A percentile compares a stretch with the other conserved stretches of the same genome.
Evolutionary conservation across 1,140 invertebrate genomes (phyloP).

Genomic region (Drosophila miranda): DNA sequence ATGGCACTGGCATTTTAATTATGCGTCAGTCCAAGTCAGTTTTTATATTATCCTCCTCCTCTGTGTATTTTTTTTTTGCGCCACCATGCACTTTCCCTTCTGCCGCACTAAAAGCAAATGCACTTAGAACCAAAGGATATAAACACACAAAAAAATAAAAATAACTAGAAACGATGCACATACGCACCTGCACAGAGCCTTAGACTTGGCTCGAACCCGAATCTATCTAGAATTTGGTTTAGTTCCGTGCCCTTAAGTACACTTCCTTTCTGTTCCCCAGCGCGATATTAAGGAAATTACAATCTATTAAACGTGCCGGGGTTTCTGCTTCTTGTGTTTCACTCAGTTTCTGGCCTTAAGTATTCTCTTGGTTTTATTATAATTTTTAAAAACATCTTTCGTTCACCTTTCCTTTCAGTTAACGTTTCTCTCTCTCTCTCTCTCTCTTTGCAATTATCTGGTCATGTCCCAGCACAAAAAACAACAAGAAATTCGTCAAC

Average conservation of each 20-base stretch:
- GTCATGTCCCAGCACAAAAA: constrained; percentile 67
- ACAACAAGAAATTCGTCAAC: constrained; percentile 49
- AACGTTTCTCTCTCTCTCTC: constrained; percentile 20
- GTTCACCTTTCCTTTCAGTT: constrained; percentile 13
- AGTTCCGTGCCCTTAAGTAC: constrained; percentile 45
- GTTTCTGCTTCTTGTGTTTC: constrained; percentile 19
- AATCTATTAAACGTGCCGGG: constrained; percentile 65
- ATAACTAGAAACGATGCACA: constrained; percentile 42
- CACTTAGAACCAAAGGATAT: constrained; percentile 53
- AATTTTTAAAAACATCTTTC: constrained; percentile 39
- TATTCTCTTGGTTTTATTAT: constrained; percentile 35
- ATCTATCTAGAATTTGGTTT: constrained; percentile 35
- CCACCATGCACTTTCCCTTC: constrained; percentile 27
- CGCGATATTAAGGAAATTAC: constrained; percentile 63
- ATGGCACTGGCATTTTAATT: constrained; percentile 78
- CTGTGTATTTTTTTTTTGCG: constrained; percentile 21
- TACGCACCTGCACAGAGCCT: constrained; percentile 50
- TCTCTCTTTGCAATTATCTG: constrained; percentile 66
- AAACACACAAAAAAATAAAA: constrained; percentile 15
- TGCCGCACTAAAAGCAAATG: constrained; percentile 71
- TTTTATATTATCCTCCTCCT: constrained; percentile 31
- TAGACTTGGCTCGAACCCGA: constrained; percentile 18
- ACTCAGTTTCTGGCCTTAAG: constrained; percentile 2
- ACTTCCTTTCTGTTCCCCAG: constrained; percentile 44
- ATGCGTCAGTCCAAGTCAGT: constrained; percentile 68